Conservation (phyloP, 2,888 invertebrate genomes). For the Thysanoteuthis rhombus region DNA sequence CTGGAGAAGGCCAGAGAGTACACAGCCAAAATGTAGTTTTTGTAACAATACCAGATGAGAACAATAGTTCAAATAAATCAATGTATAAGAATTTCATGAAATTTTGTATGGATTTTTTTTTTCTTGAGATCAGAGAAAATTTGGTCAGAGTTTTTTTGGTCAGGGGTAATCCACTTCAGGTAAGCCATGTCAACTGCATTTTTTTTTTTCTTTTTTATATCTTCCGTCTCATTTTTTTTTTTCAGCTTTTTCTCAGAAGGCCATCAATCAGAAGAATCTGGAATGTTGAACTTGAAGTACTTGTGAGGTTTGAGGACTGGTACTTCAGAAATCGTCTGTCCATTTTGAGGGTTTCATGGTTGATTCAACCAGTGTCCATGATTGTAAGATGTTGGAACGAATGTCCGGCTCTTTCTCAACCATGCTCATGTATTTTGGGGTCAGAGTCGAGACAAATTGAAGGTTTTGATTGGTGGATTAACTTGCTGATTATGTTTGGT, state of each 20-base stretch:
- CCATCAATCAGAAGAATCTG: not conserved
- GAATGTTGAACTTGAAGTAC: not conserved
- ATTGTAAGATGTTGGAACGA: not conserved
- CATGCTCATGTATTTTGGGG: not conserved
- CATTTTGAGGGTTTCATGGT: not conserved
- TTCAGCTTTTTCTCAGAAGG: not conserved
- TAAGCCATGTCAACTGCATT: not conserved
- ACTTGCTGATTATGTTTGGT: not conserved
- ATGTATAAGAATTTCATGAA: not conserved
- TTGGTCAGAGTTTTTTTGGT: not conserved
- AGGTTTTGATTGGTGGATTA: not conserved
- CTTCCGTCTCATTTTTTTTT: not conserved
- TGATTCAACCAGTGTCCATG: not conserved
- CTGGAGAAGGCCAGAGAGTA: no score
- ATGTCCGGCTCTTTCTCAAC: no score
- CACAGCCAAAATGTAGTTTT: no score
- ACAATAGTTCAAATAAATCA: no score
- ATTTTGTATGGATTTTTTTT: not conserved
- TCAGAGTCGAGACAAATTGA: not conserved
- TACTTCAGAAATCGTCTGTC: not conserved
- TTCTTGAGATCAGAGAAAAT: not conserved
- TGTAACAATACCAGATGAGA: no score
- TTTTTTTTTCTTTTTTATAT: not conserved
- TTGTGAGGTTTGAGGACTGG: not conserved
- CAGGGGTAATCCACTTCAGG: not conserved